Conservation (phyloP, 2,888 invertebrate species). For the Xanthia icteritia region DNA sequence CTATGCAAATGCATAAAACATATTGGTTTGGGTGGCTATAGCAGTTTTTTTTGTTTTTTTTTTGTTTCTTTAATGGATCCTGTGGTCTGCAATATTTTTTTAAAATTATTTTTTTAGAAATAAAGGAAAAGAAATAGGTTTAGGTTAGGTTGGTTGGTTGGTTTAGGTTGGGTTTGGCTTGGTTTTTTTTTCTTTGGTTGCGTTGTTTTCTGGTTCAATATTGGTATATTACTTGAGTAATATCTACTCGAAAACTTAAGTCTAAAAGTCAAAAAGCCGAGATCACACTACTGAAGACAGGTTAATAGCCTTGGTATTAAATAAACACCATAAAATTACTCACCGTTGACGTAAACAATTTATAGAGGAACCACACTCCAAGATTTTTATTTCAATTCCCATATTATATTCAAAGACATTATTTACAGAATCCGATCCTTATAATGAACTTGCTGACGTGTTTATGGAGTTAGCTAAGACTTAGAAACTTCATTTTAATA, state of each 20-base stretch:
- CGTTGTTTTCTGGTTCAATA: neutral
- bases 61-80: too few species aligned
- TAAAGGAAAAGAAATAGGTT: too few species aligned
- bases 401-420: conserved; percentile 25
- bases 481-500: conserved; percentile 22
- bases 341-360: conserved; percentile 27
- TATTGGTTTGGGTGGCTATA: too few species aligned
- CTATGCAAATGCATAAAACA: too few species aligned
- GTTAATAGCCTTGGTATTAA: conserved; percentile 16
- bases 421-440: conserved; percentile 31
- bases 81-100: too few species aligned
- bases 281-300: conserved; percentile 9
- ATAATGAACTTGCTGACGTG: conserved; percentile 36
- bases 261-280: neutral
- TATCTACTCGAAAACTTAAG: neutral
- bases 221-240: neutral
- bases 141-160: too few species aligned
- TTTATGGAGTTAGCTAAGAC: conserved; percentile 20
- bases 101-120: too few species aligned
- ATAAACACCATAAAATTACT: conserved; percentile 46
- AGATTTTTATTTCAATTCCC: conserved; percentile 30
- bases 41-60: too few species aligned
- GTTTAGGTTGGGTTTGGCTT: neutral
- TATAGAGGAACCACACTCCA: conserved; percentile 29
- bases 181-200: neutral